phyloP scores from a whole-genome alignment of 2,797 vertebrate species.

The Trematomus bernacchii region DNA sequence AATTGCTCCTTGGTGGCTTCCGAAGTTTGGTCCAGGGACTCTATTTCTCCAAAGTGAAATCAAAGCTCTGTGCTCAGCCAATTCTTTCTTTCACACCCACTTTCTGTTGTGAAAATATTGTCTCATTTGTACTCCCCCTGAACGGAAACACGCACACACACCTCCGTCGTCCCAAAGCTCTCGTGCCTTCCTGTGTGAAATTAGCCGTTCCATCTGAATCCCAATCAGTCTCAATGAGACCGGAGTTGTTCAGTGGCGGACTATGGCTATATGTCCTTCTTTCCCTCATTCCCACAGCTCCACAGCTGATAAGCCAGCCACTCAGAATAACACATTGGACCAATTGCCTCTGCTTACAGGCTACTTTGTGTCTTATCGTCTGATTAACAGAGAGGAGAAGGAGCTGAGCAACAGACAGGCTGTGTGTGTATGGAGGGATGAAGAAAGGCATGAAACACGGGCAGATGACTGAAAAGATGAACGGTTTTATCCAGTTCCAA shows the following conservation, averaged over 20 bases:
- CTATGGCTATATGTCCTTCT: slow-evolving; percentile 59
- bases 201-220: slow-evolving; percentile 70
- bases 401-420: slow-evolving; percentile 44
- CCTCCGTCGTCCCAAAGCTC: not conserved
- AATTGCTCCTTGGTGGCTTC: slow-evolving; percentile 82
- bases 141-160: slow-evolving; percentile 1
- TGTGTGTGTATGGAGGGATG: slow-evolving; percentile 29
- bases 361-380: slow-evolving; percentile 65
- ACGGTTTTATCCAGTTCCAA: slow-evolving; percentile 9
- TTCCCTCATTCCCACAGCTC: slow-evolving; percentile 48
- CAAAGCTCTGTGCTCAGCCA: slow-evolving; percentile 65
- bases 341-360: slow-evolving; percentile 72
- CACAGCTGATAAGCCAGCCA: slow-evolving; percentile 65
- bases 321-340: slow-evolving; percentile 58
- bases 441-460: slow-evolving; percentile 16
- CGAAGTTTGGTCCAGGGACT: slow-evolving; percentile 77
- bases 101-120: slow-evolving; percentile 70
- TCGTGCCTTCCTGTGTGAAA: slow-evolving; percentile 54
- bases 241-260: slow-evolving; percentile 44
- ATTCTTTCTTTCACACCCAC: slow-evolving; percentile 65
- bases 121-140: slow-evolving; percentile 68
- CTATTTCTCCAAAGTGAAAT: slow-evolving; percentile 82
- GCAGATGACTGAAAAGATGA: slow-evolving; percentile 28
- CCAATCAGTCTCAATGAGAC: slow-evolving; percentile 69
- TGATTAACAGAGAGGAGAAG: slow-evolving; percentile 55